Evolutionary conservation across 2,113 vertebrate genomes (phyloP), one percentile per base, ranked within the genome.

Genomic region (Epinephelus moara): DNA sequence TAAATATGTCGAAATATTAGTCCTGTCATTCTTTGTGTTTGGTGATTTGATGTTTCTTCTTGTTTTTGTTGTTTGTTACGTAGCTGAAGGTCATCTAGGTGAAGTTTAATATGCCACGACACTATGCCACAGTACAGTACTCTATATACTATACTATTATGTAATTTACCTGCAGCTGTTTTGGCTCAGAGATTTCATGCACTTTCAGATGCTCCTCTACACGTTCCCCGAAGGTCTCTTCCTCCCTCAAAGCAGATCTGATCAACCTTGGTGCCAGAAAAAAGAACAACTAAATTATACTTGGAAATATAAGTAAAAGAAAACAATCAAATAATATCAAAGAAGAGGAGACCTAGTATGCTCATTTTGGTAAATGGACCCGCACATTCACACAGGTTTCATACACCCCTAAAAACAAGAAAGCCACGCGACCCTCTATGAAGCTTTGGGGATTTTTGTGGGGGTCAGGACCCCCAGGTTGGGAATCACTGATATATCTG

Each of bases 161-260:
- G 2, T n/a, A 10, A 23, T 47, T 11, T 68, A 83, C 81, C 40
- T 94, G 56, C 62, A 90, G 81, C 14, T 92, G 81, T 82, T 93
- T 81, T 79, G 88, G 69, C 89, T 88, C 85, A 40, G 61, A 60
- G 52, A 47, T 19, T 49, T 66, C 40, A 15, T 17, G 11, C 2
- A 13, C 13, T 53, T 33, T 23, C 37, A 47, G 60, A 19, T 49
- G 59, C 25, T 56, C 25, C 14, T 56, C 50, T 11, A 23, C 49
- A 47, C 50, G 23, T 9, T 64, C 21, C 23, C 23, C 7, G 11
- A 53, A 12, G 13, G 25, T 14, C 14, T 91, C 81, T 53, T 68
- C 85, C 33, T 76, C 78, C 66, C 56, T 77, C 86, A 52, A 70
- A 69, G 27, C 86, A 84, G 88, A 80, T 63, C 84, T 84, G 69